These are phyloP conservation scores for Metopia argyrocephala DNA, from an alignment of 2,888 invertebrate species.

Conservation along the genomic window DNA sequence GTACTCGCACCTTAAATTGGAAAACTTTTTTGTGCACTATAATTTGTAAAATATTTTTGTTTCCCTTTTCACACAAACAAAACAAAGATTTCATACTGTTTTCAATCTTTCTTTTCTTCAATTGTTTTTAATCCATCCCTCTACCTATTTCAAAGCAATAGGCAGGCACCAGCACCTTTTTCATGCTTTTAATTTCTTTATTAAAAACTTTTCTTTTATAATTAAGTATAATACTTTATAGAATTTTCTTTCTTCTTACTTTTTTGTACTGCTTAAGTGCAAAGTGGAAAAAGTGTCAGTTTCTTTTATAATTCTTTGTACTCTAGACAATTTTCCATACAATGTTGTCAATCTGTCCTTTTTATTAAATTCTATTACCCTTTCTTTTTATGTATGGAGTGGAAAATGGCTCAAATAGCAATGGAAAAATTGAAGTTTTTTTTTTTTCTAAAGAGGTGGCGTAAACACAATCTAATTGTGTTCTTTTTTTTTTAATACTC, in stretches of 20 bases:
- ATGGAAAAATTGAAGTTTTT: background rate
- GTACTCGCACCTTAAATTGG: no score
- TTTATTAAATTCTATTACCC: slow-evolving; percentile 38
- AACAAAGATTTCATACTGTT: background rate
- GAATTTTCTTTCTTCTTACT: background rate
- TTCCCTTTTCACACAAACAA: no score
- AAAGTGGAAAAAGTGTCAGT: background rate
- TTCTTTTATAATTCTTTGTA: background rate
- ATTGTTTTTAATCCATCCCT: background rate
- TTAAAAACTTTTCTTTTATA: background rate
- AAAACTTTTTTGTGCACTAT: no score
- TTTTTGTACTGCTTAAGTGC: background rate
- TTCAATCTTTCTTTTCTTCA: background rate
- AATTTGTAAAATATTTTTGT: no score
- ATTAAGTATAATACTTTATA: slow-evolving; percentile 7
- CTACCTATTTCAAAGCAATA: background rate
- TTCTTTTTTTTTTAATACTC: slow-evolving; percentile 9
- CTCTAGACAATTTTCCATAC: background rate
- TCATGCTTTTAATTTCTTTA: background rate
- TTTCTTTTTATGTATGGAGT: background rate
- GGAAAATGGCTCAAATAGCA: background rate
- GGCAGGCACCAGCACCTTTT: background rate
- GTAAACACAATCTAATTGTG: slow-evolving; percentile 35
- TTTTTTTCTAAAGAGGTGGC: background rate
- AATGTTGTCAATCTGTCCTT: slow-evolving; percentile 10